Conservation (phyloP, 2,888 invertebrate species). For the Physocephala rufipes region DNA sequence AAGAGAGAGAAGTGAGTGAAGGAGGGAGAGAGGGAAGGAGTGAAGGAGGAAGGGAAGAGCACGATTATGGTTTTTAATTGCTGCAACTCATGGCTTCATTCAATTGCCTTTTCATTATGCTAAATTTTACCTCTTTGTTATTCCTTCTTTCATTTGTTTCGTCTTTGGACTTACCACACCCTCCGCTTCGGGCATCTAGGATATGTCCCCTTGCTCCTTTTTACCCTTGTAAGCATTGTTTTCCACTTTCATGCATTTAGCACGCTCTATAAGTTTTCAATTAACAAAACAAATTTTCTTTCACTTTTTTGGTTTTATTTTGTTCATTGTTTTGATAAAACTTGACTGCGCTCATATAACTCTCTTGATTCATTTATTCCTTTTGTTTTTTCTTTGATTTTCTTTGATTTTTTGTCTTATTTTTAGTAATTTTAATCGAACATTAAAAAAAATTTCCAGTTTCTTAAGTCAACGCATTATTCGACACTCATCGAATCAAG, state of each 20-base stretch:
- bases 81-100: not conserved
- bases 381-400: not conserved
- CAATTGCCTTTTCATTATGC: not conserved
- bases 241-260: not conserved
- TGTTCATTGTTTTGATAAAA: too few species aligned
- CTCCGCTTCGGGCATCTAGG: too few species aligned
- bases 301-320: not conserved
- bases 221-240: not conserved
- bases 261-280: conserved; percentile 6
- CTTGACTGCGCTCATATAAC: too few species aligned
- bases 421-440: not conserved
- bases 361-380: not conserved
- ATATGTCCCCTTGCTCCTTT: not conserved
- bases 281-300: conserved; percentile 3
- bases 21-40: not conserved
- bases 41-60: not conserved
- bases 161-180: too few species aligned
- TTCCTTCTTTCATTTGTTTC: not conserved
- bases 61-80: not conserved
- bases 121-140: not conserved
- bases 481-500: too few species aligned
- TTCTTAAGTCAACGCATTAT: too few species aligned
- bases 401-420: not conserved
- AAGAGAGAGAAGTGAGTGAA: too few species aligned
- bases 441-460: too few species aligned